Evolutionary conservation across 2,113 vertebrate genomes (phyloP).

Genomic region (Vidua macroura): DNA sequence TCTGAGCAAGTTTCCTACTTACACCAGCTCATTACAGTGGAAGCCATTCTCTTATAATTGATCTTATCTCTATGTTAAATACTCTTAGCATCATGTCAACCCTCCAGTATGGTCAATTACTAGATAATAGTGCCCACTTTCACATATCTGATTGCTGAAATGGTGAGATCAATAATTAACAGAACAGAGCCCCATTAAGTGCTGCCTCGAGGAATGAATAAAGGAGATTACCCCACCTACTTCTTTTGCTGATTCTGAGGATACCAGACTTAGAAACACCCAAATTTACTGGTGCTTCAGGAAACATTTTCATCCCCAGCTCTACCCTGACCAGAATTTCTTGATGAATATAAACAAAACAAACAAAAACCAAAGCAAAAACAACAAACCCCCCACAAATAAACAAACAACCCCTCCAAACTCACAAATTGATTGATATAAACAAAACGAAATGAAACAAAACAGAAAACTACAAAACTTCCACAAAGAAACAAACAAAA

Average conservation of each 20-base stretch:
- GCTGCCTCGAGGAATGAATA: not conserved
- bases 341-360: not conserved
- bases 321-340: not conserved
- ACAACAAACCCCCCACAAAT: not conserved
- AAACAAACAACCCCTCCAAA: not conserved
- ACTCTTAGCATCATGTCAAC: conserved; percentile 66
- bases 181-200: conserved; percentile 53
- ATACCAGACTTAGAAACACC: not conserved
- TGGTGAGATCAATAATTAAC: conserved; percentile 74
- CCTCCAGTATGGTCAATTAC: conserved; percentile 71
- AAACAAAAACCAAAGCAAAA: not conserved
- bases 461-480: not conserved
- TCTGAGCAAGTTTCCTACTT: conserved; percentile 18
- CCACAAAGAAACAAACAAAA: not conserved
- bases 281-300: not conserved
- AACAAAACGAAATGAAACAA: not conserved
- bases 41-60: conserved; percentile 66
- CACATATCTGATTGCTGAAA: conserved; percentile 66
- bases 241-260: not conserved
- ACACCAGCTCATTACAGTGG: conserved; percentile 38
- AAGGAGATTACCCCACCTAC: not conserved
- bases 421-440: not conserved
- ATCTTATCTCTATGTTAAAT: conserved; percentile 72
- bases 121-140: conserved; percentile 71
- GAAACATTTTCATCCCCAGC: not conserved